These are phyloP conservation scores for Sphecodes monilicornis DNA, from an alignment of 2,888 invertebrate species.

Conservation along the genomic window DNA sequence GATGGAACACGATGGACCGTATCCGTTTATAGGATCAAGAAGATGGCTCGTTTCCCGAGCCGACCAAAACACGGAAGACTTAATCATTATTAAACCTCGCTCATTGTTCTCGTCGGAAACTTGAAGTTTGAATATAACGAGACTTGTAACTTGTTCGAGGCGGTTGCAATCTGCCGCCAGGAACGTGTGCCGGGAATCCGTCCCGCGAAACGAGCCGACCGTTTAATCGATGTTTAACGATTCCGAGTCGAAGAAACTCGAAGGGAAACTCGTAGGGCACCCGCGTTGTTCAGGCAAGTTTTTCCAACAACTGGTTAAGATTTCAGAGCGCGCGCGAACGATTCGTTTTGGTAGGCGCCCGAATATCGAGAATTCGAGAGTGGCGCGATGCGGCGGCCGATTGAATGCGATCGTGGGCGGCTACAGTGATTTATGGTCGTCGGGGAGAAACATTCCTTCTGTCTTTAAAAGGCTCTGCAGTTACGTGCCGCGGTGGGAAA, in stretches of 20 bases:
- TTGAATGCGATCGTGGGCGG: slow-evolving; percentile 52
- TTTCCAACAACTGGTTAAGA: slow-evolving; percentile 47
- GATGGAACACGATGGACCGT: too few relatives aligned
- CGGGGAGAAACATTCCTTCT: slow-evolving; percentile 30
- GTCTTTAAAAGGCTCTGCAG: slow-evolving; percentile 29
- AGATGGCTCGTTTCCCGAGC: background rate
- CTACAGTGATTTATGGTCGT: slow-evolving; percentile 41
- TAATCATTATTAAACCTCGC: slow-evolving; percentile 74
- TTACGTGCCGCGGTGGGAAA: background rate
- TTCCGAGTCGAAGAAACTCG: slow-evolving; percentile 68
- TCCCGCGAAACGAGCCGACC: slow-evolving; percentile 45
- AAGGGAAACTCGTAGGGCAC: background rate
- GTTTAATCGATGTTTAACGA: slow-evolving; percentile 79
- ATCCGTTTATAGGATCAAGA: background rate
- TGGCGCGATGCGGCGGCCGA: slow-evolving; percentile 22
- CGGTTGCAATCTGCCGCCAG: slow-evolving; percentile 59
- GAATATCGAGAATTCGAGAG: slow-evolving; percentile 52
- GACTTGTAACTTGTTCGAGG: slow-evolving; percentile 71
- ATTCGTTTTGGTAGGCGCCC: slow-evolving; percentile 45
- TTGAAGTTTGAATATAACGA: slow-evolving; percentile 73
- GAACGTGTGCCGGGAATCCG: slow-evolving; percentile 33
- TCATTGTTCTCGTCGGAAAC: slow-evolving; percentile 53
- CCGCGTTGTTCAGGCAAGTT: background rate
- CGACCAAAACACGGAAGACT: slow-evolving; percentile 41
- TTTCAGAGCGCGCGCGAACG: slow-evolving; percentile 55